phyloP scores from a whole-genome alignment of 2,888 invertebrate species.

The Troides helena region DNA sequence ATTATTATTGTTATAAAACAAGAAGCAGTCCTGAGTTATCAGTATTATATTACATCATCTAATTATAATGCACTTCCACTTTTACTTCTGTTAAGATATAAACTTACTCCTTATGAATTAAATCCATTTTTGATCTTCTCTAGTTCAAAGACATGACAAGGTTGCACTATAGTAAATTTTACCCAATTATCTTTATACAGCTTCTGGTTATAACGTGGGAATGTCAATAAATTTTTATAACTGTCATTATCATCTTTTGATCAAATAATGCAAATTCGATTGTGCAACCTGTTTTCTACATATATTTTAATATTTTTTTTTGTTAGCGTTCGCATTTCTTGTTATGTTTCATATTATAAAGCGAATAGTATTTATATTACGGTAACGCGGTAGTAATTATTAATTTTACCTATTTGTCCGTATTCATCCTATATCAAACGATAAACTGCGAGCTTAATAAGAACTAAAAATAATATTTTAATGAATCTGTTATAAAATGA shows the following conservation, averaged over 20 bases:
- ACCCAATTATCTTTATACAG: not conserved
- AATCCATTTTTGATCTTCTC: no score
- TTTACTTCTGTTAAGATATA: no score
- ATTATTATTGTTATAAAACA: not conserved
- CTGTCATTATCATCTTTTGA: not conserved
- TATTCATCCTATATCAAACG: no score
- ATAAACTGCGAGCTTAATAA: no score
- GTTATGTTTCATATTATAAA: not conserved
- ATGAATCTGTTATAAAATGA: no score
- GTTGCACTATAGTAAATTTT: not conserved
- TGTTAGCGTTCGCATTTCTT: not conserved
- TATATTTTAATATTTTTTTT: not conserved
- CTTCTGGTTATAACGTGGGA: constrained; percentile 23
- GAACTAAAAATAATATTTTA: no score
- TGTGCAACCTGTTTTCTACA: constrained; percentile 2
- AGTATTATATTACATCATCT: no score
- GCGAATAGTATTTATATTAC: not conserved
- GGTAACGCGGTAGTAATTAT: not conserved
- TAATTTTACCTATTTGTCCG: no score
- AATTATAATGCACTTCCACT: no score
- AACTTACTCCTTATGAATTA: no score
- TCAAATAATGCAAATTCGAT: constrained; percentile 2
- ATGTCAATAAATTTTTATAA: constrained; percentile 20
- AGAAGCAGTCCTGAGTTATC: no score
- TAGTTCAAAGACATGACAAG: not conserved